Evolutionary conservation across 2,113 vertebrate species (phyloP).

Genomic region (Martes martes): DNA sequence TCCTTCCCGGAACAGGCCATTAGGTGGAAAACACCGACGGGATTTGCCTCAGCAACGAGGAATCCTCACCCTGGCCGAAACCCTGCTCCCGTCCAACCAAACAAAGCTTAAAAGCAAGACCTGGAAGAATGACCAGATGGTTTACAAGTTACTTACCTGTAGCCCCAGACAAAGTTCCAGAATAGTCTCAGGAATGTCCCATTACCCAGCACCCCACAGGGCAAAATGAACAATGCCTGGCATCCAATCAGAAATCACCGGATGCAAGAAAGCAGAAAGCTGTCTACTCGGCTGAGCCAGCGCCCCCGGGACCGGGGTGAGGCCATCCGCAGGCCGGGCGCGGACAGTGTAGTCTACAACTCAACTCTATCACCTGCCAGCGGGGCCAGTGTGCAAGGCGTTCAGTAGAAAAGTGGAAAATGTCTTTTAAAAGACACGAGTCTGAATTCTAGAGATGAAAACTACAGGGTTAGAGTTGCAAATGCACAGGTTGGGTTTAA

Average conservation of each 20-base stretch:
- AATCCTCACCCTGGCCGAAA: rapidly evolving
- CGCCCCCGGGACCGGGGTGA: not conserved
- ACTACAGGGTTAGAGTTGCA: too few species aligned
- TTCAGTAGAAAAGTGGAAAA: not conserved
- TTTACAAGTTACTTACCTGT: not conserved
- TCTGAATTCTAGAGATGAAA: not conserved
- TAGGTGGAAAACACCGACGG: rapidly evolving
- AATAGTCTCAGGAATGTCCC: not conserved
- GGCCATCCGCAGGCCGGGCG: too few species aligned
- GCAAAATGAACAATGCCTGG: not conserved
- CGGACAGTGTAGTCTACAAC: not conserved
- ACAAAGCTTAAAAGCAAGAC: not conserved
- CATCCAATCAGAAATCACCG: not conserved
- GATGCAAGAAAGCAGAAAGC: not conserved
- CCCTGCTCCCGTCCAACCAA: rapidly evolving
- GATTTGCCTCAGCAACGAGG: not conserved
- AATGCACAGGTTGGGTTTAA: rapidly evolving
- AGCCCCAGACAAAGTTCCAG: not conserved
- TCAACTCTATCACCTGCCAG: not conserved
- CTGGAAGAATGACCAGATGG: not conserved
- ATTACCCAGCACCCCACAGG: not conserved
- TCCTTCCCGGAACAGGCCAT: rapidly evolving
- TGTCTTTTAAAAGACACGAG: not conserved
- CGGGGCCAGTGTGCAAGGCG: rapidly evolving
- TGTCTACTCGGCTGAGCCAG: not conserved